phyloP scores from a whole-genome alignment of 2,797 vertebrate genomes.

The Aythya fuligula region DNA sequence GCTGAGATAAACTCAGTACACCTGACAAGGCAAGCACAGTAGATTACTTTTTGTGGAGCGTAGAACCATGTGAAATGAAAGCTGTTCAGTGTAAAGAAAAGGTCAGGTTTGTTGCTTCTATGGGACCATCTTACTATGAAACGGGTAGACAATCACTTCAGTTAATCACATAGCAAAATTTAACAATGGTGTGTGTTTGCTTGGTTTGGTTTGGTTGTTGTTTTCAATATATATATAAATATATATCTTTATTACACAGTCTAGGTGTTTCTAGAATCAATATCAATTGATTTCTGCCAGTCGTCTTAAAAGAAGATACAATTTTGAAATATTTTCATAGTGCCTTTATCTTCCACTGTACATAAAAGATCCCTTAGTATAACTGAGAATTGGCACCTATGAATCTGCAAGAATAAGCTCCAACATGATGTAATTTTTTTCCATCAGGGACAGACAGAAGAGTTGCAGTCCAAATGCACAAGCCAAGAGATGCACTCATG shows the following conservation, averaged over 20 bases:
- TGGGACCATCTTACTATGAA: background rate
- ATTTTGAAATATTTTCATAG: background rate
- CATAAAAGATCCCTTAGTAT: background rate
- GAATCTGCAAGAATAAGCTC: background rate
- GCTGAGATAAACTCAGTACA: background rate
- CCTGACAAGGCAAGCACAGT: background rate
- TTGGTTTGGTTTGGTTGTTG: background rate
- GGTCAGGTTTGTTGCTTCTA: background rate
- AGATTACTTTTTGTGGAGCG: background rate
- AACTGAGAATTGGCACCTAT: background rate
- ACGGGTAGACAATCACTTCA: background rate
- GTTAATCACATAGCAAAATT: background rate
- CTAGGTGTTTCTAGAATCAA: background rate
- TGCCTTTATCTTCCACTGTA: background rate
- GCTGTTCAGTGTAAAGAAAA: background rate
- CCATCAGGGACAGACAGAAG: background rate
- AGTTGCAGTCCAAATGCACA: background rate
- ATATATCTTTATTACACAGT: background rate
- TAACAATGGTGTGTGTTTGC: background rate
- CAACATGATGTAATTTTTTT: background rate
- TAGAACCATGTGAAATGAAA: no score
- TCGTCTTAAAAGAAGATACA: background rate
- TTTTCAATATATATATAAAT: background rate
- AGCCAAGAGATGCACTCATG: background rate
- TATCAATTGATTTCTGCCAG: background rate